A percentile compares a stretch with the other conserved stretches of the same genome.
phyloP scores from a whole-genome alignment of 2,888 invertebrate genomes.

The Petrolisthes manimaculis region DNA sequence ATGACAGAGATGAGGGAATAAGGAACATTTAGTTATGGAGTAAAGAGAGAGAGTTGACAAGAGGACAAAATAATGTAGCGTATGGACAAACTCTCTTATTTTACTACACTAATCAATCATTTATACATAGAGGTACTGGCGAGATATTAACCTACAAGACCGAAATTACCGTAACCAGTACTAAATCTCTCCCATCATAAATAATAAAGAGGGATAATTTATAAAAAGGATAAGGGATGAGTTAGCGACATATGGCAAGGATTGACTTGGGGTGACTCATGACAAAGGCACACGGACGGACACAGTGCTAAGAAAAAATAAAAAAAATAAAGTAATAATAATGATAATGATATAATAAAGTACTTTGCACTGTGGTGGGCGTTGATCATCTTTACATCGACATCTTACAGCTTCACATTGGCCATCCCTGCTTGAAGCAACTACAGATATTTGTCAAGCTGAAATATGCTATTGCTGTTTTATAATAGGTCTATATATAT shows the following conservation, averaged over 20 bases:
- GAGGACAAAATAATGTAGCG: constrained; percentile 17
- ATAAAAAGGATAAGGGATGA: background rate
- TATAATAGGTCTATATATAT: too few species aligned
- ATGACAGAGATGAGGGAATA: background rate
- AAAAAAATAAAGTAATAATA: too few species aligned
- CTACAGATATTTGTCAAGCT: too few species aligned
- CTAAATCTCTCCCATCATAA: background rate
- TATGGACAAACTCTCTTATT: constrained; percentile 34
- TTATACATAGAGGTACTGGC: background rate
- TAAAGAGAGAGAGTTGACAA: background rate
- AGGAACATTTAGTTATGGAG: background rate
- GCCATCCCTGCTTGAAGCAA: too few species aligned
- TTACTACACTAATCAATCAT: constrained; percentile 29
- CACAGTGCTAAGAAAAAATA: too few species aligned
- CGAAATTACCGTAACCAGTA: background rate
- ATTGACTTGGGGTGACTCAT: constrained; percentile 30
- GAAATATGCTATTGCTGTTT: too few species aligned
- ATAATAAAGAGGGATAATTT: too few species aligned
- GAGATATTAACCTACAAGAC: background rate
- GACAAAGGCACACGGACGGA: constrained; percentile 37
- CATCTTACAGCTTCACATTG: too few species aligned
- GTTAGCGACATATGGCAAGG: constrained; percentile 37
- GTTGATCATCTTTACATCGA: too few species aligned
- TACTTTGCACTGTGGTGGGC: too few species aligned
- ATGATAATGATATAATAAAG: too few species aligned